Evolutionary conservation across 2,888 invertebrate species (phyloP), one percentile per base, ranked within the genome.

Genomic region (Drosophila meridionalis): DNA sequence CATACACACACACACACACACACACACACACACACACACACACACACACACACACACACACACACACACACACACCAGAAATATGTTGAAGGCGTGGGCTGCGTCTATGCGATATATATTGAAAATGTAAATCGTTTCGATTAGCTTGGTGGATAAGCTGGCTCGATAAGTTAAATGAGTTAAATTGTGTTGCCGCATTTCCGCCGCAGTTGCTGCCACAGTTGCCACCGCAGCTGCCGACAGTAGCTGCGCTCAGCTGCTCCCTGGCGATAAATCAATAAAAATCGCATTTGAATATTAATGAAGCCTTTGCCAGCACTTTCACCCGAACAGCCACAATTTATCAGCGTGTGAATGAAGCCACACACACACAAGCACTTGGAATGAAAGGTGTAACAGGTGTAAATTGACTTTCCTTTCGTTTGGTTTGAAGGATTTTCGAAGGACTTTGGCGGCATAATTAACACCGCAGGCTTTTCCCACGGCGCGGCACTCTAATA

Each of bases 331-430:
- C 7, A 38, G 28, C 53, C 55, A 50, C 68, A 80, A 80, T 85
- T 89, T 90, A 91, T 90, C 89, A 87, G 88, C 91, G 87, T 91
- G 83, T 88, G 91, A 88, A 89, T 88, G 83, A 80, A 90, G 65
- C 90, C 90, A 89, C 91, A 90, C 90, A 66, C 43, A 40, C 45
- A 66, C 64, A 55, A 64, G n/a, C 64, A 65, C 78, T 67, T 57
- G 32, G 69, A 66, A 62, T 40, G 69, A 40, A 36, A 40, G 55
- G 40, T 38, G 55, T 38, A 38, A 56, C 56, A 90, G 91, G 91
- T 90, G 90, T 79, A 87, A 87, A 78, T 80, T 82, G 81, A 76
- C 85, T 86, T 83, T 78, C 67, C 77, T 80, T 63, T 48, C 8
- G 4, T 43, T 34, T 36, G 6, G 34, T 12, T 7, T 56, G 40